These are phyloP conservation scores for Maccullochella peelii DNA, from an alignment of 2,113 vertebrate species.

Conservation along the genomic window DNA sequence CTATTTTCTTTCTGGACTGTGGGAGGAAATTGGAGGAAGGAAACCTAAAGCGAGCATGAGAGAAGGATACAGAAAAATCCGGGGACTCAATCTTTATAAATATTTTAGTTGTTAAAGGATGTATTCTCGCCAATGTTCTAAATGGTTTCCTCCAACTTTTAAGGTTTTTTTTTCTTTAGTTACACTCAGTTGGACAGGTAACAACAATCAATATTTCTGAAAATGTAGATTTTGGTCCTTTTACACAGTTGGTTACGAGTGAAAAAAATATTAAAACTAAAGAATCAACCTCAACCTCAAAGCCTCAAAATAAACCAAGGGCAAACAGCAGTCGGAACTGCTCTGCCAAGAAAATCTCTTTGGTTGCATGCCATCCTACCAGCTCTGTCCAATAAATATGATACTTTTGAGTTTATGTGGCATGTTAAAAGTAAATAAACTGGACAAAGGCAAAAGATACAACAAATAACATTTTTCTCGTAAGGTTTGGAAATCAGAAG, in stretches of 20 bases:
- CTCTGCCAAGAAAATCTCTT: not conserved
- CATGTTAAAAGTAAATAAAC: not conserved
- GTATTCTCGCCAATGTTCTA: not conserved
- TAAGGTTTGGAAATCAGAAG: not conserved
- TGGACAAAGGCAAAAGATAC: not conserved
- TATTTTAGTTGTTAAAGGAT: not conserved
- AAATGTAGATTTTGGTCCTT: not conserved
- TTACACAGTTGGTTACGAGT: not conserved
- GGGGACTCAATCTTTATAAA: not conserved
- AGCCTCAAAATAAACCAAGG: not conserved
- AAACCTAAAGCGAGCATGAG: not conserved
- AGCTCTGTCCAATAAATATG: not conserved
- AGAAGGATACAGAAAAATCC: not conserved
- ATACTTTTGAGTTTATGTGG: not conserved
- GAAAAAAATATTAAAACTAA: not conserved
- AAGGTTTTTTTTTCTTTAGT: not conserved
- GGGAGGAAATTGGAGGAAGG: not conserved
- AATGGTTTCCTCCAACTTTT: not conserved
- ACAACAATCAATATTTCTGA: not conserved
- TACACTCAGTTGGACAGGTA: not conserved
- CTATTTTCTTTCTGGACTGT: not conserved
- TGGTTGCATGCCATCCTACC: not conserved
- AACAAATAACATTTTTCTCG: not conserved
- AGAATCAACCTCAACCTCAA: not conserved
- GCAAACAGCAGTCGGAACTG: not conserved